A percentile compares a stretch with the other conserved stretches of the same genome.
phyloP scores from a whole-genome alignment of 2,113 vertebrate genomes.

The Eudyptes chrysolophus region DNA sequence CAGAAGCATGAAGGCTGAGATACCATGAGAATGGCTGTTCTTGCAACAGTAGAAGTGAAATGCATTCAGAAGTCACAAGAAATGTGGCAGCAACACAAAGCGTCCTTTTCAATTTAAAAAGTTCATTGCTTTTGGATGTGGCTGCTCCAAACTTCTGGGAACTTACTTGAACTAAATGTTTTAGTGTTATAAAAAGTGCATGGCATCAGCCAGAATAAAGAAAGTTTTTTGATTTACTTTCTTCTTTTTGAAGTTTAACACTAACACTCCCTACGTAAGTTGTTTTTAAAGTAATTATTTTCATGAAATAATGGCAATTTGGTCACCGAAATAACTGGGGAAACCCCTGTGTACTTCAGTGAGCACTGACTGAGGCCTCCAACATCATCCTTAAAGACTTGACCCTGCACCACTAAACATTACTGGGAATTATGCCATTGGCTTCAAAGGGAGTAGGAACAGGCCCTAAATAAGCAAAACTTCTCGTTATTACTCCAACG shows the following conservation, averaged over 20 bases:
- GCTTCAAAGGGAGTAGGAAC: conserved; percentile 61
- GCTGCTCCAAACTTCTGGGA: not conserved
- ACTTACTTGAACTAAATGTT: not conserved
- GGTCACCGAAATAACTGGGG: not conserved
- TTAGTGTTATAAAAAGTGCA: not conserved
- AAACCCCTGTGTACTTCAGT: not conserved
- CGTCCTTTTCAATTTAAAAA: not conserved
- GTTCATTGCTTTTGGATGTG: not conserved
- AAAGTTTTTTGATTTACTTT: not conserved
- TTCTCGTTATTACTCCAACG: conserved; percentile 32
- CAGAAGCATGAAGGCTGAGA: not conserved
- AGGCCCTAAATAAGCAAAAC: conserved; percentile 57
- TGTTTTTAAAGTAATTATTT: not conserved
- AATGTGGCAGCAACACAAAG: conserved; percentile 6
- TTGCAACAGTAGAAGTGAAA: not conserved
- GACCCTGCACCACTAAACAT: conserved; percentile 52
- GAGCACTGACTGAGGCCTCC: not conserved
- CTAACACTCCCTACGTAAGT: not conserved
- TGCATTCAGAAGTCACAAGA: not conserved
- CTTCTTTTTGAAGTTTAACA: not conserved
- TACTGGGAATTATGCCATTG: conserved; percentile 58
- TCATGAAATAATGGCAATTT: not conserved
- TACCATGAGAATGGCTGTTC: not conserved
- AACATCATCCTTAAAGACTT: conserved; percentile 28
- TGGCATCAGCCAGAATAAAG: not conserved